Evolutionary conservation across 2,797 vertebrate species (phyloP).

Genomic region (Micropoecilia bifurca): DNA sequence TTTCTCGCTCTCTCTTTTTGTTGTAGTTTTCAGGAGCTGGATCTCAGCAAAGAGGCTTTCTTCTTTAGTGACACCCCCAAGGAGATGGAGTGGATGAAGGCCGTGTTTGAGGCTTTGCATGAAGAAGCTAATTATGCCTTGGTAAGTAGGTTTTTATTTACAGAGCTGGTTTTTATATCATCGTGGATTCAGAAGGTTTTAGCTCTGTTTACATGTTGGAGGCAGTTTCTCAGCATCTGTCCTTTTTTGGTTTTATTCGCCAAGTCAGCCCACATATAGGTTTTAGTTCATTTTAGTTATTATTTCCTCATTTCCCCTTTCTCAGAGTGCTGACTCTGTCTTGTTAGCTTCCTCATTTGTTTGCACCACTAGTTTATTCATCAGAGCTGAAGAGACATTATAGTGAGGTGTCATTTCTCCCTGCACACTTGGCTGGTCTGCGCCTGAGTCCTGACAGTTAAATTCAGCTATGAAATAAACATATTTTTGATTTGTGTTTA

Average conservation of each 20-base stretch:
- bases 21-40: constrained; percentile 95
- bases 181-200: background rate
- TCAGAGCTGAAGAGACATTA: constrained; percentile 1
- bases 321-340: constrained; percentile 41
- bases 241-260: background rate
- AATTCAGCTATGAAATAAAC: constrained; percentile 12
- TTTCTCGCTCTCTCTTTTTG: constrained; percentile 2
- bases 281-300: constrained; percentile 12
- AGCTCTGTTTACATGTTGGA: background rate
- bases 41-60: constrained; percentile 97
- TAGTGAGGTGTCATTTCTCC: constrained; percentile 22
- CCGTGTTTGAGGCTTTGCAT: constrained; percentile 91
- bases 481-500: constrained; percentile 10
- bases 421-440: constrained; percentile 26
- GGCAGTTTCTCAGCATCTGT: background rate
- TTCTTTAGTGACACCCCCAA: constrained; percentile 97
- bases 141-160: constrained; percentile 79
- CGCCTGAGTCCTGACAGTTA: constrained; percentile 25
- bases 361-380: constrained; percentile 5
- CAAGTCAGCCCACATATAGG: background rate
- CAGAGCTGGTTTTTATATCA: background rate
- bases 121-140: constrained; percentile 93
- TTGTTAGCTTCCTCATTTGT: constrained; percentile 39
- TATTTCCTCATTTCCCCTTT: constrained; percentile 44
- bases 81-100: constrained; percentile 95